Evolutionary conservation across 2,888 invertebrate species (phyloP).

Genomic region (Eristalinus sepulchralis): DNA sequence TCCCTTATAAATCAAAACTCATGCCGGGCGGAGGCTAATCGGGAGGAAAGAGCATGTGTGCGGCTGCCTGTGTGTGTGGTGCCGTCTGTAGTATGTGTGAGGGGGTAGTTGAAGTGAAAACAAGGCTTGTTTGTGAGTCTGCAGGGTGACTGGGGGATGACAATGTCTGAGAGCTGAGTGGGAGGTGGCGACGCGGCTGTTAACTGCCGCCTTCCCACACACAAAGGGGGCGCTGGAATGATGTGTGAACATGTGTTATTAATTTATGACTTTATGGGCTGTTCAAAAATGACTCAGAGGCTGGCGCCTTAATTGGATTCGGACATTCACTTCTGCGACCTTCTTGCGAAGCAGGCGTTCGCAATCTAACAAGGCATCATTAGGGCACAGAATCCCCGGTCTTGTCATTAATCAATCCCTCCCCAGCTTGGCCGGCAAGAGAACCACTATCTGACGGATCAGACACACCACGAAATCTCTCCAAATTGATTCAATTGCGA

Average conservation of each 20-base stretch:
- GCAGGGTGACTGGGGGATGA: neutral
- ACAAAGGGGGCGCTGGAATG: neutral
- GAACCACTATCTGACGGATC: conserved; percentile 14
- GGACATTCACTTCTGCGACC: neutral
- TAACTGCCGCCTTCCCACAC: neutral
- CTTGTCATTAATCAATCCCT: neutral
- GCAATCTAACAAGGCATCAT: neutral
- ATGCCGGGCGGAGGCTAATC: neutral
- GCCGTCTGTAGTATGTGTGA: neutral
- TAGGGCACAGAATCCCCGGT: neutral
- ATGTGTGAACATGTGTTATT: conserved; percentile 21
- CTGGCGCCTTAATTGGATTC: conserved; percentile 5
- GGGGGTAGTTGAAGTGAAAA: no score
- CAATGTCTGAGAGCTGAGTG: conserved; percentile 31
- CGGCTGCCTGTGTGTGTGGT: neutral
- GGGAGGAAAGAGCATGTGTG: neutral
- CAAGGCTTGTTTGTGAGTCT: neutral
- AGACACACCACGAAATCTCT: conserved; percentile 4
- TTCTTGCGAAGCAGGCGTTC: neutral
- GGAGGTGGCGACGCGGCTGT: neutral
- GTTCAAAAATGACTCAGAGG: neutral
- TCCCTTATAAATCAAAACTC: conserved; percentile 24
- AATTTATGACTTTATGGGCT: conserved; percentile 13
- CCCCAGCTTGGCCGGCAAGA: neutral
- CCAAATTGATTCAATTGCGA: conserved; percentile 39